phyloP scores from a whole-genome alignment of 2,797 vertebrate species.

The Pipistrellus pygmaeus region DNA sequence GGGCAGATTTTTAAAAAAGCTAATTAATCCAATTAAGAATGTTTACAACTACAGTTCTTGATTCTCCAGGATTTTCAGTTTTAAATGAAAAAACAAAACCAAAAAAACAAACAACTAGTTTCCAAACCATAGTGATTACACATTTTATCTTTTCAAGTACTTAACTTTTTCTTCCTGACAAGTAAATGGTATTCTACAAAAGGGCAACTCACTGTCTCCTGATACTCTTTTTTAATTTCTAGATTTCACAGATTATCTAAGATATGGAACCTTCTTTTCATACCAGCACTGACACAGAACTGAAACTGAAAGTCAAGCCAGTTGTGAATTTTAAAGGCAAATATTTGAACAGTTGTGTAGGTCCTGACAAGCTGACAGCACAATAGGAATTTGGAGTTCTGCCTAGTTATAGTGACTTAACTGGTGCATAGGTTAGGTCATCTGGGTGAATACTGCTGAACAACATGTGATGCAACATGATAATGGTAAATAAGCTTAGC shows the following conservation, averaged over 20 bases:
- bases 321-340: constrained; percentile 50
- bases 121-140: not conserved
- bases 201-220: constrained; percentile 2
- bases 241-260: constrained; percentile 31
- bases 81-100: not conserved
- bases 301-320: constrained; percentile 25
- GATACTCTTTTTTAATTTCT: not conserved
- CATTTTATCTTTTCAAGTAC: constrained; percentile 52
- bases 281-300: constrained; percentile 21
- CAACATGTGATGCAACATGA: too few species aligned
- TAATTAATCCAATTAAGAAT: not conserved
- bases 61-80: constrained; percentile 21
- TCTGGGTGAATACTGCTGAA: not conserved
- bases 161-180: not conserved
- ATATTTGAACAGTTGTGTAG: not conserved
- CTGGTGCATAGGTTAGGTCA: not conserved
- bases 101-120: not conserved
- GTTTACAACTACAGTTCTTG: not conserved
- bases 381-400: constrained; percentile 1
- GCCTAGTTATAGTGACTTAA: not conserved
- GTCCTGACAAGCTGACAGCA: not conserved
- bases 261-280: constrained; percentile 15
- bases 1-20: constrained; percentile 61
- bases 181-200: constrained; percentile 7
- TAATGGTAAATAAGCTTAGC: not conserved